A percentile compares a stretch with the other conserved stretches of the same genome.
Conservation (phyloP, 2,113 vertebrate species). For the Boleophthalmus pectinirostris region DNA sequence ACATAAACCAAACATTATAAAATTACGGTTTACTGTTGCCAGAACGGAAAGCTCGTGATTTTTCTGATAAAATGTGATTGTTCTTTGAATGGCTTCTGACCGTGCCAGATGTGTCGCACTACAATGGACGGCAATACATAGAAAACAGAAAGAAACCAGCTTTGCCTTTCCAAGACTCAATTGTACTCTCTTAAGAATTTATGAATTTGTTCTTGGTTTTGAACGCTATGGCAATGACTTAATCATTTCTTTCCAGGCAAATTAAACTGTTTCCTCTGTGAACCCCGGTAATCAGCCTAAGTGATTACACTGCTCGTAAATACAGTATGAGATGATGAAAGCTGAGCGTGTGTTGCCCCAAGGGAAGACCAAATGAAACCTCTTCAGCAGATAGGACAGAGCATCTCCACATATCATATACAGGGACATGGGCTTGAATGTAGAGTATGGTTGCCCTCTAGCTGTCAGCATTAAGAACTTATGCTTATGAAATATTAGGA, state of each 20-base stretch:
- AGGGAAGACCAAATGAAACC: conserved; percentile 52
- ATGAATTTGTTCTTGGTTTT: conserved; percentile 71
- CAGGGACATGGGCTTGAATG: conserved; percentile 43
- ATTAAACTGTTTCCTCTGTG: conserved; percentile 70
- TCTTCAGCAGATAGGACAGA: conserved; percentile 51
- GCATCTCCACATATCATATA: conserved; percentile 43
- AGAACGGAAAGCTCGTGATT: conserved; percentile 51
- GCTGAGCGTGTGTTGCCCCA: conserved; percentile 36
- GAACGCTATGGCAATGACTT: conserved; percentile 61
- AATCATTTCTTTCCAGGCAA: conserved; percentile 66
- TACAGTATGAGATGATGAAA: conserved; percentile 67
- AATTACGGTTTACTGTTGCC: conserved; percentile 47
- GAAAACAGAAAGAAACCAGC: conserved; percentile 16
- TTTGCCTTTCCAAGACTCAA: conserved; percentile 46
- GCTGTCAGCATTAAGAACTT: conserved; percentile 70
- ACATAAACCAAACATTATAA: conserved; percentile 63
- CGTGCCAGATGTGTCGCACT: conserved; percentile 43
- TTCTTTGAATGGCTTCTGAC: conserved; percentile 38
- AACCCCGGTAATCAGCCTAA: conserved; percentile 72
- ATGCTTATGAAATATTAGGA: conserved; percentile 47
- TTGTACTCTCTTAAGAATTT: conserved; percentile 56
- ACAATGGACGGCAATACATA: conserved; percentile 31
- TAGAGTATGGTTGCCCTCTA: conserved; percentile 81
- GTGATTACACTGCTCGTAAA: conserved; percentile 70
- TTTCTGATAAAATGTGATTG: conserved; percentile 43